A percentile compares a stretch with the other conserved stretches of the same genome.
These are phyloP conservation scores for Odontocerum albicorne DNA, from an alignment of 2,888 invertebrate species.

Conservation along the genomic window DNA sequence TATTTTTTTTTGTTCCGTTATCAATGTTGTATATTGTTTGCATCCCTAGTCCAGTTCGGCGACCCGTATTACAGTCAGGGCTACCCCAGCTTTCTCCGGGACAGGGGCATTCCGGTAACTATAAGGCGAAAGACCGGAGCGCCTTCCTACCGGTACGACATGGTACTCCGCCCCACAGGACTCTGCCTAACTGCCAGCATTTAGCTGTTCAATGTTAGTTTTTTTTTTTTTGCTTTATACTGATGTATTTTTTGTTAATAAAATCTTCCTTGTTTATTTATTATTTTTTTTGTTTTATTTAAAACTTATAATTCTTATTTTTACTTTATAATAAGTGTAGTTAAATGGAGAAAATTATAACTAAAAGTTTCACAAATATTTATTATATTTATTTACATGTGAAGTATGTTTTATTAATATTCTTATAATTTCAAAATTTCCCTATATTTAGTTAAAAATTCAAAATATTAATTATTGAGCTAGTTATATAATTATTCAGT, in stretches of 20 bases:
- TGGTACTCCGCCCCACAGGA: conserved; percentile 58
- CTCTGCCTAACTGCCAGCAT: conserved; percentile 61
- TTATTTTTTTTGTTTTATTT: conserved; percentile 1
- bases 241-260: neutral
- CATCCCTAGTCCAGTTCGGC: conserved; percentile 20
- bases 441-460: too few relatives aligned
- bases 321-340: too few relatives aligned
- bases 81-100: conserved; percentile 45
- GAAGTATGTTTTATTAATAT: too few relatives aligned
- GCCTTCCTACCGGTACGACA: conserved; percentile 65
- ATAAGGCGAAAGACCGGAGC: conserved; percentile 60
- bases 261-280: conserved; percentile 11
- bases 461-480: too few relatives aligned
- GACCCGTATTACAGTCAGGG: conserved; percentile 51
- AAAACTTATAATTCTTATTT: too few relatives aligned
- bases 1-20: conserved; percentile 33
- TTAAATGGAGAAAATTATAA: too few relatives aligned
- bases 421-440: too few relatives aligned
- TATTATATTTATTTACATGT: too few relatives aligned
- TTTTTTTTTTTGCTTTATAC: conserved; percentile 46
- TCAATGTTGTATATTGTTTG: too few relatives aligned
- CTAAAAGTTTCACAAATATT: too few relatives aligned
- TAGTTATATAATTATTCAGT: too few relatives aligned
- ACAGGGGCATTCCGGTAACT: conserved; percentile 48
- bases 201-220: conserved; percentile 69